phyloP scores from a whole-genome alignment of 1,140 invertebrate species.

The Aphaenogaster rudis region DNA sequence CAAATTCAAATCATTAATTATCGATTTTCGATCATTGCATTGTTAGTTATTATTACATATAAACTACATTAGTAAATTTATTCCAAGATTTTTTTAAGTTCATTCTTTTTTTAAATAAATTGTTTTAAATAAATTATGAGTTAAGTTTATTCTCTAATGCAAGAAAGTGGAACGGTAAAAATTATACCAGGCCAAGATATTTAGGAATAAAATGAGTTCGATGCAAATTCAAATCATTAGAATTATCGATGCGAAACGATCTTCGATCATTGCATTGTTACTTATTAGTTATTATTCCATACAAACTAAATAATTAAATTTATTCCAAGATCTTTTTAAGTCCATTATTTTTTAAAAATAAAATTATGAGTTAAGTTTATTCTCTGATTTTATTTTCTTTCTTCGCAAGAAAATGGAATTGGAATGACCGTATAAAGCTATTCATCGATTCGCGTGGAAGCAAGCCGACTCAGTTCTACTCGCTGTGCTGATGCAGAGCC shows the following conservation, averaged over 20 bases:
- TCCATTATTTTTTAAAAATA: background rate
- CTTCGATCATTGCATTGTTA: background rate
- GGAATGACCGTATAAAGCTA: background rate
- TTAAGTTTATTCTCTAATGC: conserved; percentile 1
- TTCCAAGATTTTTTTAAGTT: background rate
- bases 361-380: background rate
- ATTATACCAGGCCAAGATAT: too few relatives aligned
- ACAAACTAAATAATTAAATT: background rate
- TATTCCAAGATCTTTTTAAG: background rate
- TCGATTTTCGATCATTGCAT: background rate
- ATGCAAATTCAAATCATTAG: background rate
- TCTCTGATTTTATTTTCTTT: background rate
- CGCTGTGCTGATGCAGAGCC: background rate
- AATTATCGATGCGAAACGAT: background rate
- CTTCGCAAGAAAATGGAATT: background rate
- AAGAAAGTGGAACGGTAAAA: background rate
- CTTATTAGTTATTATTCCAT: background rate
- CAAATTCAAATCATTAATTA: background rate
- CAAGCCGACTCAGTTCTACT: background rate
- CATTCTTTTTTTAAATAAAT: background rate
- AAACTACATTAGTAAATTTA: background rate
- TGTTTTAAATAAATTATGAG: background rate
- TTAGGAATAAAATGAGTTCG: background rate
- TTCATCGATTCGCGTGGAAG: conserved; percentile 23
- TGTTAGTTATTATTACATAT: background rate